phyloP scores from a whole-genome alignment of 2,113 vertebrate species.

The Ardeotis arabs region DNA sequence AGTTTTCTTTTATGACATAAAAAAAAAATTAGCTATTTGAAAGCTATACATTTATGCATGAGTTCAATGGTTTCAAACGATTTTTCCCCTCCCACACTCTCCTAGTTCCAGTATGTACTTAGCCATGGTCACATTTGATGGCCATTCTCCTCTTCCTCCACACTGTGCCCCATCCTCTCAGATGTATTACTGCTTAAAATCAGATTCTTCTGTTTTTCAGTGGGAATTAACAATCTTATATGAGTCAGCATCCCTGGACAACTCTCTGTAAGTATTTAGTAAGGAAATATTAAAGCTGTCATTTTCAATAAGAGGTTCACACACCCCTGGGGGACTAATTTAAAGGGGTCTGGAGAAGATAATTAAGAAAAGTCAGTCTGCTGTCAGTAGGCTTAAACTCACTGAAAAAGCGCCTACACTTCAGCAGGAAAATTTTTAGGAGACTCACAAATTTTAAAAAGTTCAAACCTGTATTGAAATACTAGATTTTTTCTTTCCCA shows the following conservation, averaged over 20 bases:
- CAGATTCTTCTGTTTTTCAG: background rate
- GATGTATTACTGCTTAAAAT: background rate
- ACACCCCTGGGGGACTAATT: conserved; percentile 45
- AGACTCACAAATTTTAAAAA: background rate
- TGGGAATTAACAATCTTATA: background rate
- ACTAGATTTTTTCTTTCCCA: background rate
- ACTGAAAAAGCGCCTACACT: background rate
- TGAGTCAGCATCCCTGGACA: background rate
- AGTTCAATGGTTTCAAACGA: conserved; percentile 7
- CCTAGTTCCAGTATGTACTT: background rate
- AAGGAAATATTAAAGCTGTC: conserved; percentile 56
- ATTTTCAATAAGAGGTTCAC: conserved; percentile 45
- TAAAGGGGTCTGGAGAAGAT: conserved; percentile 48
- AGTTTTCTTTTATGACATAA: conserved; percentile 59
- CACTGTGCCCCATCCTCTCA: background rate
- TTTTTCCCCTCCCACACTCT: conserved; percentile 2
- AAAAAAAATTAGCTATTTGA: conserved; percentile 57
- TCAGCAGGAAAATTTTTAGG: background rate
- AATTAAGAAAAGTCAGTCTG: conserved; percentile 51
- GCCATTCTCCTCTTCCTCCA: background rate
- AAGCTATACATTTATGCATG: conserved; percentile 56
- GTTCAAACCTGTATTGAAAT: background rate
- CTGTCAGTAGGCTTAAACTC: conserved; percentile 27
- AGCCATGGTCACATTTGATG: background rate
- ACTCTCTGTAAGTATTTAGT: conserved; percentile 21